A percentile compares a stretch with the other conserved stretches of the same genome.
Conservation (phyloP, 2,888 invertebrate genomes). For the Phymatocera aterrima region DNA sequence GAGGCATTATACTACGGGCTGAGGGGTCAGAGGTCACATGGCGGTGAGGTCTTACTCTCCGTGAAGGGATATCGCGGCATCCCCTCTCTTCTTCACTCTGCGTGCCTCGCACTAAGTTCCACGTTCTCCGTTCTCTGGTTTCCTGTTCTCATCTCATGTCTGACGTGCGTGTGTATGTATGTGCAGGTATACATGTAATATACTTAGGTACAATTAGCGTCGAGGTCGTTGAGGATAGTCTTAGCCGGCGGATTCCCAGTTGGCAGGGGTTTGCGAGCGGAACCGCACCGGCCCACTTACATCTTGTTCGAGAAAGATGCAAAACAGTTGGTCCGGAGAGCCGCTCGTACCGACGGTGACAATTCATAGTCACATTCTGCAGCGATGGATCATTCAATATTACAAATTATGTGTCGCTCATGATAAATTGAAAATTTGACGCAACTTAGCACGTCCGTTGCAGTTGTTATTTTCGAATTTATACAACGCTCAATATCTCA, state of each 20-base stretch:
- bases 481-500: no score
- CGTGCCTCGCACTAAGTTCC: conserved; percentile 11
- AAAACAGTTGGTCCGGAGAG: background rate
- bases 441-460: no score
- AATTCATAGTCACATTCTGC: background rate
- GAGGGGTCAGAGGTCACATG: conserved; percentile 53
- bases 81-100: no score
- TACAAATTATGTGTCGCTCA: background rate
- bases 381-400: background rate
- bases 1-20: conserved; percentile 63
- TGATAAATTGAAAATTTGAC: background rate
- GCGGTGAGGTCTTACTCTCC: conserved; percentile 46
- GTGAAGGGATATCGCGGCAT: conserved; percentile 33
- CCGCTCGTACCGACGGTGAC: background rate
- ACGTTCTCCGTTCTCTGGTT: conserved; percentile 35
- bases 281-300: background rate
- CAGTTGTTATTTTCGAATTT: no score
- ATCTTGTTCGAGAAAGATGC: background rate
- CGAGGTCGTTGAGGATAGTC: background rate
- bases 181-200: background rate
- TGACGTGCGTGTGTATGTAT: background rate
- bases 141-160: conserved; percentile 43
- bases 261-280: background rate
- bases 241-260: background rate
- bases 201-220: background rate